These are phyloP conservation scores for Apamea monoglypha DNA, from an alignment of 2,888 invertebrate genomes.

Conservation along the genomic window DNA sequence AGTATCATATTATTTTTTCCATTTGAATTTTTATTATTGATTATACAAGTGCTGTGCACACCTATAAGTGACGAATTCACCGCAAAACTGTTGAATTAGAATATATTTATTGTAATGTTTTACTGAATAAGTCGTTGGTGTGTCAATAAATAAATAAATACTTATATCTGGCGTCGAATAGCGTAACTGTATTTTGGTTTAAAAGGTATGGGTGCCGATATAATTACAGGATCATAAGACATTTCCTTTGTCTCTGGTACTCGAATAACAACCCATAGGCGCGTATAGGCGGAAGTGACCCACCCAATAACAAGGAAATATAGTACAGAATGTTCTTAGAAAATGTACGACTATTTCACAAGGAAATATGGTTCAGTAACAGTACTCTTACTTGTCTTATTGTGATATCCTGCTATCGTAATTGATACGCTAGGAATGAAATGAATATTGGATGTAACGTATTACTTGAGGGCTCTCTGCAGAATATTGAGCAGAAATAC, in stretches of 20 bases:
- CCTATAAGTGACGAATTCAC: too few species aligned
- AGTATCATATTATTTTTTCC: too few species aligned
- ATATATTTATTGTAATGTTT: too few species aligned
- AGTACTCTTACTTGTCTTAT: neutral
- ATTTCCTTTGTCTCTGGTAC: neutral
- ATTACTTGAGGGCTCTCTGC: neutral
- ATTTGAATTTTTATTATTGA: too few species aligned
- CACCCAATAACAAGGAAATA: neutral
- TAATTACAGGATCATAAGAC: too few species aligned
- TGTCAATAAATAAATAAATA: too few species aligned
- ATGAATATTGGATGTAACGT: slow-evolving; percentile 20
- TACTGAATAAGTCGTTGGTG: too few species aligned
- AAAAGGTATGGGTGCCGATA: neutral
- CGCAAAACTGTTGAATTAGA: too few species aligned
- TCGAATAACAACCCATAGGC: too few species aligned
- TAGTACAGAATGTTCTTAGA: neutral
- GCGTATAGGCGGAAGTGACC: too few species aligned
- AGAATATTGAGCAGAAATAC: slow-evolving; percentile 7
- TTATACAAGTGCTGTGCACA: too few species aligned
- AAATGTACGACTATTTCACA: neutral
- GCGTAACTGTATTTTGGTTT: neutral
- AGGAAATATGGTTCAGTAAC: neutral
- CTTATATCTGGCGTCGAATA: neutral
- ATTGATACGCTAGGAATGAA: slow-evolving; percentile 16
- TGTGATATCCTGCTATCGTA: neutral